Conservation (phyloP, 2,113 vertebrate species). For the Antechinus flavipes region DNA sequence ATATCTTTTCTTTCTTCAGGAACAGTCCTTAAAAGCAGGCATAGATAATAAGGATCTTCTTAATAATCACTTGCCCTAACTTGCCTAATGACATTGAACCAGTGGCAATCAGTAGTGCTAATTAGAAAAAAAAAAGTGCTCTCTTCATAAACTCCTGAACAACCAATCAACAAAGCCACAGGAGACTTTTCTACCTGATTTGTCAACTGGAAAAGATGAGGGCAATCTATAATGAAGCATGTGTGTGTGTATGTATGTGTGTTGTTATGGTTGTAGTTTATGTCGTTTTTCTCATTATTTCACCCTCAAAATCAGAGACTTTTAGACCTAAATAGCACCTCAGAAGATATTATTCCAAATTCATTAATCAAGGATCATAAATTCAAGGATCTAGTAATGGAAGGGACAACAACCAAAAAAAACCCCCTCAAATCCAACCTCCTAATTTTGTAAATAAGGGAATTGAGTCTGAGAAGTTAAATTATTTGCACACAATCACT, state of each 20-base stretch:
- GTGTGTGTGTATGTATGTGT: background rate
- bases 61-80: constrained; percentile 35
- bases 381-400: background rate
- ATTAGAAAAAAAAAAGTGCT: background rate
- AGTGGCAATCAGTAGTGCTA: constrained; percentile 24
- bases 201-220: constrained; percentile 30
- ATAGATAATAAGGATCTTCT: background rate
- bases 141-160: background rate
- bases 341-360: background rate
- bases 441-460: background rate
- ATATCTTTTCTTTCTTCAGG: background rate
- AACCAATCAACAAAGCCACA: background rate
- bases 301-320: background rate
- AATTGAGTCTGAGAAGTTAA: background rate
- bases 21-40: background rate
- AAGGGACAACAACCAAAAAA: background rate
- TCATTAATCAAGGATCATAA: background rate
- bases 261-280: background rate
- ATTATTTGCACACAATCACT: background rate
- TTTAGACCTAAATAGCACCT: background rate
- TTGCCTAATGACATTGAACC: constrained; percentile 18
- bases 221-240: background rate
- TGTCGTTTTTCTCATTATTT: background rate
- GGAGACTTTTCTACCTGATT: constrained; percentile 17
- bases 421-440: background rate